phyloP scores from a whole-genome alignment of 2,888 invertebrate species.

The Stratiomys singularior region DNA sequence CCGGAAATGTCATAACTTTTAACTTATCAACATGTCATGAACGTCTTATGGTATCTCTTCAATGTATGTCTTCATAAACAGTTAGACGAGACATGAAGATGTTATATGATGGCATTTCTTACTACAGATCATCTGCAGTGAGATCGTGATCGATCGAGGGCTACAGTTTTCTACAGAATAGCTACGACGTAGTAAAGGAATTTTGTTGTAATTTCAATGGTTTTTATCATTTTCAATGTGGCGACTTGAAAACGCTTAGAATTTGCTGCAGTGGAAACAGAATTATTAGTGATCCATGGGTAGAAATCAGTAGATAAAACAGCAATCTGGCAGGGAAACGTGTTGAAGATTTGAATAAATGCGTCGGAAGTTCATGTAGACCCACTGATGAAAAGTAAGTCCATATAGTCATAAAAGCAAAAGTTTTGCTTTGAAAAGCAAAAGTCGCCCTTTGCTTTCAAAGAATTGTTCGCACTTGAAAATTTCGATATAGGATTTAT shows the following conservation, averaged over 20 bases:
- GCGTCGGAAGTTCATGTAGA: no score
- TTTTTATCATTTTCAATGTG: neutral
- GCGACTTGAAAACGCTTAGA: neutral
- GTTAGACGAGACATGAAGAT: neutral
- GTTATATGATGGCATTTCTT: slow-evolving; percentile 9
- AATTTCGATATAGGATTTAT: no score
- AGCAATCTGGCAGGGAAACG: no score
- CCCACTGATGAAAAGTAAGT: no score
- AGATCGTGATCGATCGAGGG: neutral
- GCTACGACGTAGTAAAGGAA: neutral
- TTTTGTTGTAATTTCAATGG: slow-evolving; percentile 4
- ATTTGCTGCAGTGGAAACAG: neutral
- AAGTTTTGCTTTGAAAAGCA: no score
- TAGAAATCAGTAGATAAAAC: no score
- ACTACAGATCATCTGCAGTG: neutral
- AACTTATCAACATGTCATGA: neutral
- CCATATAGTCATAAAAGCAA: no score
- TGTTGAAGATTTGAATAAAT: no score
- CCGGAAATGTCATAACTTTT: slow-evolving; percentile 14
- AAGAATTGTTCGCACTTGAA: no score
- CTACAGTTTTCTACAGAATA: neutral
- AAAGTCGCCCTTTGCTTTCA: no score
- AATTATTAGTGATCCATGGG: no score
- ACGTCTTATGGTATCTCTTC: neutral
- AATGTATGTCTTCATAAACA: slow-evolving; percentile 15